Evolutionary conservation across 2,888 invertebrate species (phyloP).

Genomic region (Perizoma flavofasciatum): DNA sequence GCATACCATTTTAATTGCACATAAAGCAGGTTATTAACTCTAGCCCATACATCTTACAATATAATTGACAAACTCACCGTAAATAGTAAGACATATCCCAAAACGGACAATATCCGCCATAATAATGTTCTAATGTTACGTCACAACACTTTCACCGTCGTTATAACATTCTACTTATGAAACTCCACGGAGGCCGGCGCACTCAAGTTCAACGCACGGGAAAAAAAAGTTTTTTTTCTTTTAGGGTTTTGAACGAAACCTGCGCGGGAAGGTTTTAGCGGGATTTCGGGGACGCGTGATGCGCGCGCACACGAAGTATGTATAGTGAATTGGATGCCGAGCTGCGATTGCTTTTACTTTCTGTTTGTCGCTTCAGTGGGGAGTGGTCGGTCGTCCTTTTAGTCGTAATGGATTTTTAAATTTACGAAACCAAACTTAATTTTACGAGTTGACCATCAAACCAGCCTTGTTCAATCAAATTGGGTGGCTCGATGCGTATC

Average conservation of each 20-base stretch:
- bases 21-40: no score
- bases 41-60: slow-evolving; percentile 13
- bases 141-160: slow-evolving; percentile 78
- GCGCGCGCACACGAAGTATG: slow-evolving; percentile 71
- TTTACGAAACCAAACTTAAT: slow-evolving; percentile 9
- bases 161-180: slow-evolving; percentile 72
- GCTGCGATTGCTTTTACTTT: slow-evolving; percentile 77
- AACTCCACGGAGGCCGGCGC: slow-evolving; percentile 61
- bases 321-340: slow-evolving; percentile 66
- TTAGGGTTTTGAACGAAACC: slow-evolving; percentile 32
- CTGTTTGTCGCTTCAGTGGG: slow-evolving; percentile 69
- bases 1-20: no score
- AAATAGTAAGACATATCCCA: slow-evolving; percentile 70
- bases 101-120: slow-evolving; percentile 74
- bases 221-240: slow-evolving; percentile 36
- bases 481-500: no score
- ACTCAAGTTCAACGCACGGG: slow-evolving; percentile 70
- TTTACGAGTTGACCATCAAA: background rate
- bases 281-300: slow-evolving; percentile 66
- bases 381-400: slow-evolving; percentile 48
- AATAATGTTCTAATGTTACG: slow-evolving; percentile 73
- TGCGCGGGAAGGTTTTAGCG: slow-evolving; percentile 57
- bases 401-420: slow-evolving; percentile 17
- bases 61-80: slow-evolving; percentile 62
- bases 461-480: no score